Base-by-base conservation (phyloP, 2,888 invertebrate species). In the Chaetoderma sp. region DNA sequence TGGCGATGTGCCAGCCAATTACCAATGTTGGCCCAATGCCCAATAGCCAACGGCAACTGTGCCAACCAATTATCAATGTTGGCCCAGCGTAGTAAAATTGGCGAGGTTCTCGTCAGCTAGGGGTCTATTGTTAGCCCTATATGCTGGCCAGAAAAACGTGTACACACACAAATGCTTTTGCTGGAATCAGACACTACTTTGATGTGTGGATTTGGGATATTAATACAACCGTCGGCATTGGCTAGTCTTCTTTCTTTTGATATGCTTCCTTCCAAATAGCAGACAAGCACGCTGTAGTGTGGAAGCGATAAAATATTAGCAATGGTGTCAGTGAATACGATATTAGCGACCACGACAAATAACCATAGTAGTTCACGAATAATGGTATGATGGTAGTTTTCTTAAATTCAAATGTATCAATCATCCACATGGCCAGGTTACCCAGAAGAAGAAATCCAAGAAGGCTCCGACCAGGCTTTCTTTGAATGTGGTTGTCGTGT, bases 201-300 rank as follows among this genome's bases (percentile, higher is more conserved):
- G n/a, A n/a, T n/a, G n/a, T n/a, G n/a, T n/a, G n/a, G n/a, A n/a
- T n/a, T n/a, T n/a, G n/a, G n/a, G n/a, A n/a, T n/a, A n/a, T n/a
- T n/a, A n/a, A n/a, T n/a, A n/a, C n/a, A n/a, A n/a, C n/a, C n/a
- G n/a, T n/a, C n/a, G n/a, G n/a, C 42, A 36, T 36, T 47, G 16
- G 27, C 6, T 8, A 27, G 21, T 21, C 16, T 27, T 47, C 27
- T 21, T 27, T 13, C 6, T 47, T 47, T 23, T 47, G 23, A 23
- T 47, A 47, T 2, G 49, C 49, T 47, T 47, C 49, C 27, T 47
- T 47, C 49, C 49, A 47, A 47, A 47, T 47, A 6, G 13, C 49
- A 4, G 49, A 47, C 49, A 47, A 21, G 13, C 21, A 13, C 13
- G 21, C 49, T 2, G 49, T 47, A 2, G 49, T 25, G 16, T 47